Conservation (phyloP, 2,797 vertebrate genomes). For the Anableps anableps region DNA sequence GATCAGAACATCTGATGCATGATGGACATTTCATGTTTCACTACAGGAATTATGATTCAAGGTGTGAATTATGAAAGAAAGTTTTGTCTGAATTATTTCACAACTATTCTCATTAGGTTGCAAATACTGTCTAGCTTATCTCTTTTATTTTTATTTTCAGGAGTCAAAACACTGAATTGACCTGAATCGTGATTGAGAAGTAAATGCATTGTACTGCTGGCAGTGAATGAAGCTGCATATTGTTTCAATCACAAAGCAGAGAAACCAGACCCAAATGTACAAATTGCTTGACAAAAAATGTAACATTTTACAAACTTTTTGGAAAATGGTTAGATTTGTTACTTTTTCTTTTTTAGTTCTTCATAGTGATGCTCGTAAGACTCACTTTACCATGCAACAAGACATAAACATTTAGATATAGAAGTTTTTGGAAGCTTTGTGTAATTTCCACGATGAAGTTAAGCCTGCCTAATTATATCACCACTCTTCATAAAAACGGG, state of each 20-base stretch:
- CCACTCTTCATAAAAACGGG: constrained; percentile 7
- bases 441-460: constrained; percentile 72
- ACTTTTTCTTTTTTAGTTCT: neutral
- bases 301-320: neutral
- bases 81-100: neutral
- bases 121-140: neutral
- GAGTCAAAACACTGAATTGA: neutral
- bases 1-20: neutral
- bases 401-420: constrained; percentile 25
- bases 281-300: neutral
- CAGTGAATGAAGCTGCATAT: neutral
- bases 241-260: neutral
- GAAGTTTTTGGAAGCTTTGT: constrained; percentile 53
- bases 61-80: no score
- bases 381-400: neutral
- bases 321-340: neutral
- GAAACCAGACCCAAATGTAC: neutral
- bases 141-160: neutral
- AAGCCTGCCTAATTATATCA: constrained; percentile 31
- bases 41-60: neutral
- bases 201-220: neutral
- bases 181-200: neutral
- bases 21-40: neutral
- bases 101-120: neutral
- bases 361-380: no score